Evolutionary conservation across 2,113 vertebrate species (phyloP).

Genomic region (Empidonax alnorum): DNA sequence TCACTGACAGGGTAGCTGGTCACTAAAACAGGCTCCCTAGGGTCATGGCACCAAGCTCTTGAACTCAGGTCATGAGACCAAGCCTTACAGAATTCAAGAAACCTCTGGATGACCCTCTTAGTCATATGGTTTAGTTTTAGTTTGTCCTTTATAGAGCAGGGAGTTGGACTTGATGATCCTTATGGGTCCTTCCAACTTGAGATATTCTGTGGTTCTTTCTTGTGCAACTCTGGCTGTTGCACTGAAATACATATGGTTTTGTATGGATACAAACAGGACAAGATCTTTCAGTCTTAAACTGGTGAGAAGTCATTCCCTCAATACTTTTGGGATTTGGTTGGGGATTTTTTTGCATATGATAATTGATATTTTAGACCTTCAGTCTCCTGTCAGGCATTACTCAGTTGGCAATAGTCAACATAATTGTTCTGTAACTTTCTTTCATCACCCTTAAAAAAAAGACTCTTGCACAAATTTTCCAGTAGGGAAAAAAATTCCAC

Average conservation of each 20-base stretch:
- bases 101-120: background rate
- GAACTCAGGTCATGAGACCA: background rate
- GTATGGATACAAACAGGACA: background rate
- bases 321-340: background rate
- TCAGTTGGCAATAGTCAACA: background rate
- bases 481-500: background rate
- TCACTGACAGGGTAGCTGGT: fast-evolving
- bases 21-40: background rate
- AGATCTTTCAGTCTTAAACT: background rate
- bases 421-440: background rate
- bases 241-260: background rate
- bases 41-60: background rate
- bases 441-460: background rate
- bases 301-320: background rate
- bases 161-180: background rate
- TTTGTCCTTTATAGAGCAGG: background rate
- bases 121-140: background rate
- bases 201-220: background rate
- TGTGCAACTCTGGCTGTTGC: background rate
- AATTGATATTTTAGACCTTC: background rate
- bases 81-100: background rate
- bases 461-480: background rate
- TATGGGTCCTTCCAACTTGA: background rate
- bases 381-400: background rate
- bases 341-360: background rate